Conservation (phyloP, 2,888 invertebrate genomes). For the Phaonia tiefii region DNA sequence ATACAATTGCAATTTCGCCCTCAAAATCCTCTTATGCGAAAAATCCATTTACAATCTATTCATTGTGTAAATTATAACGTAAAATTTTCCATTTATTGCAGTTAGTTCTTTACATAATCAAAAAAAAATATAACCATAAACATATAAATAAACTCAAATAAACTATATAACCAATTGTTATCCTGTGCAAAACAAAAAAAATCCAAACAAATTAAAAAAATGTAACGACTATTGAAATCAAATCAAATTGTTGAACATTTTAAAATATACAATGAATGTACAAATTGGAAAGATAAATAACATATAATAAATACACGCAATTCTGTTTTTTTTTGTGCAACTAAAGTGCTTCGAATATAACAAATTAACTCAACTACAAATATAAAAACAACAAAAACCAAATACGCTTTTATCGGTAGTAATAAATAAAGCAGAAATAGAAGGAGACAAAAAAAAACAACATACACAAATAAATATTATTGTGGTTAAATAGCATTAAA, state of each 20-base stretch:
- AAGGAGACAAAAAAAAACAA: slow-evolving; percentile 34
- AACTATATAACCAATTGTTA: slow-evolving; percentile 25
- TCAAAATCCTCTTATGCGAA: slow-evolving; percentile 45
- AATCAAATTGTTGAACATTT: slow-evolving; percentile 7
- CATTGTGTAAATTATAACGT: slow-evolving; percentile 3
- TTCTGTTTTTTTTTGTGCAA: slow-evolving; percentile 55
- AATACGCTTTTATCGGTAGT: slow-evolving; percentile 62
- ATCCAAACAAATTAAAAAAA: neutral
- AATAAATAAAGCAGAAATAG: slow-evolving; percentile 51
- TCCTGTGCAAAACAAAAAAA: neutral
- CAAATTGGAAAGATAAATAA: slow-evolving; percentile 45
- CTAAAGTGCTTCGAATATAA: slow-evolving; percentile 63
- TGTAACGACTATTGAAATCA: slow-evolving; percentile 5
- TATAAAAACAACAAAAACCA: slow-evolving; percentile 54
- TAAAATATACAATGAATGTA: slow-evolving; percentile 41
- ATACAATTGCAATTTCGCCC: too few species aligned
- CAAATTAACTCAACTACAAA: slow-evolving; percentile 14
- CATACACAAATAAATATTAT: slow-evolving; percentile 44
- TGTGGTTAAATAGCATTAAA: slow-evolving; percentile 17
- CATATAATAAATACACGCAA: too few species aligned
- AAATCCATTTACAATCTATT: slow-evolving; percentile 2
- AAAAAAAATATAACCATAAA: slow-evolving; percentile 19
- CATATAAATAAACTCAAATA: slow-evolving; percentile 26
- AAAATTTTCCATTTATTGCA: slow-evolving; percentile 31
- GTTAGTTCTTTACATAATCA: slow-evolving; percentile 36